A percentile compares a stretch with the other conserved stretches of the same genome.
Conservation (phyloP, 2,113 vertebrate genomes). For the Oncorhynchus mykiss region DNA sequence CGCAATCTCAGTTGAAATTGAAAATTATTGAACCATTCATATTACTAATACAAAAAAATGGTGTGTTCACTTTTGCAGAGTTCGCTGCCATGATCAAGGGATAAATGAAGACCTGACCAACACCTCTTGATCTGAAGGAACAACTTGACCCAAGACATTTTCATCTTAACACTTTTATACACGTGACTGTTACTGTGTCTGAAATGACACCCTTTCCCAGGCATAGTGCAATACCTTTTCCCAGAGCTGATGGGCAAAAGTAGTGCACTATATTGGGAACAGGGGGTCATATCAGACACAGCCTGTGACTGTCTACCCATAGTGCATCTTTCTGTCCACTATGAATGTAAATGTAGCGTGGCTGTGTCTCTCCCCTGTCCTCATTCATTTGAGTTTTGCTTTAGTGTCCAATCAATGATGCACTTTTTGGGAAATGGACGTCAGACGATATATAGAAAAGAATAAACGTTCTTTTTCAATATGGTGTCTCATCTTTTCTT, state of each 20-base stretch:
- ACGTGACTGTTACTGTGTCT: constrained; percentile 53
- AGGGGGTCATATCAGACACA: too few relatives aligned
- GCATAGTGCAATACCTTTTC: too few relatives aligned
- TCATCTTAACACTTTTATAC: constrained; percentile 72
- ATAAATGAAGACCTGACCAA: constrained; percentile 71
- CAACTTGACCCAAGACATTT: constrained; percentile 69
- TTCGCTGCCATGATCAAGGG: constrained; percentile 75
- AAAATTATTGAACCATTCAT: not conserved
- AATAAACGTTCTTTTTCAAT: constrained; percentile 80
- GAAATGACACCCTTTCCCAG: constrained; percentile 15
- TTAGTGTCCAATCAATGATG: constrained; percentile 68
- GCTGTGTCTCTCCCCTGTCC: constrained; percentile 65
- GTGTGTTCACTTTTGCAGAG: constrained; percentile 64
- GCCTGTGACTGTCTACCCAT: constrained; percentile 42
- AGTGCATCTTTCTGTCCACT: constrained; percentile 61
- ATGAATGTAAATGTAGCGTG: constrained; percentile 63
- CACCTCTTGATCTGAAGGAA: constrained; percentile 67
- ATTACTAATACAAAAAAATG: not conserved
- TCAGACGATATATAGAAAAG: constrained; percentile 65
- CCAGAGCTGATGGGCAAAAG: too few relatives aligned
- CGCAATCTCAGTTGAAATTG: not conserved
- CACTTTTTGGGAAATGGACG: constrained; percentile 73
- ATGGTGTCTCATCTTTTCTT: constrained; percentile 28
- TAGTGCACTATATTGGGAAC: too few relatives aligned
- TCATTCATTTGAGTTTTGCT: constrained; percentile 69